Base-by-base conservation (phyloP, 2,797 vertebrate species). In the Silurus lanzhouensis region DNA sequence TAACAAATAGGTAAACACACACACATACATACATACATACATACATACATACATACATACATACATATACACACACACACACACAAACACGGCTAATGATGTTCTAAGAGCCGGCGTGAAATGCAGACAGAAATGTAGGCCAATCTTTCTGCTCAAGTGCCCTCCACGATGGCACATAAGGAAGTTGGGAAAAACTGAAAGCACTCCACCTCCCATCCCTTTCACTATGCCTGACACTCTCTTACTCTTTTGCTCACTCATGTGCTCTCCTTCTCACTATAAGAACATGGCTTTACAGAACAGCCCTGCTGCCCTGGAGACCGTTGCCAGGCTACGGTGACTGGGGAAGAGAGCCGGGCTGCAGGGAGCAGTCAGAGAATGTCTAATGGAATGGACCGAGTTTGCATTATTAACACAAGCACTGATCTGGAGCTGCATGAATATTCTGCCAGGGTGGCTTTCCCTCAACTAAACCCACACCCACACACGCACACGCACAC, bases 101-200 rank as follows among this genome's bases (percentile, higher is more conserved):
- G 85, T 61, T 20, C 8, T 83, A 80, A 61, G 87, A 87, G 81
- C 84, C 85, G 58, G 70, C 85, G 12, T 22, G 93, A 91, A 87
- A 87, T 12, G 91, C 91, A 93, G 92, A 89, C 81, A 87, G 90
- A 95, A 95, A 97, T 96, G 92, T 97, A 96, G 97, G 97, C 94
- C 97, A 96, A 96, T 97, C 91, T 94, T 97, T 97, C 95, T 97
- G 95, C 96, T 96, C 94, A 95, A 94, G 93, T 95, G 96, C 93
- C 92, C 95, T 90, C 89, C 87, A 91, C 72, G 90, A 93, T 90
- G 88, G 80, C 86, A 87, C 78, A 87, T 88, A 89, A 88, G 80
- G 74, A 81, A 87, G 84, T 87, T 87, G 85, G 81, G 82, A 80
- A 86, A 86, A 80, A 83, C 89, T 77, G 75, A 84, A 78, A 83